phyloP scores from a whole-genome alignment of 1,140 invertebrate species.

The Pogonomyrmex barbatus region DNA sequence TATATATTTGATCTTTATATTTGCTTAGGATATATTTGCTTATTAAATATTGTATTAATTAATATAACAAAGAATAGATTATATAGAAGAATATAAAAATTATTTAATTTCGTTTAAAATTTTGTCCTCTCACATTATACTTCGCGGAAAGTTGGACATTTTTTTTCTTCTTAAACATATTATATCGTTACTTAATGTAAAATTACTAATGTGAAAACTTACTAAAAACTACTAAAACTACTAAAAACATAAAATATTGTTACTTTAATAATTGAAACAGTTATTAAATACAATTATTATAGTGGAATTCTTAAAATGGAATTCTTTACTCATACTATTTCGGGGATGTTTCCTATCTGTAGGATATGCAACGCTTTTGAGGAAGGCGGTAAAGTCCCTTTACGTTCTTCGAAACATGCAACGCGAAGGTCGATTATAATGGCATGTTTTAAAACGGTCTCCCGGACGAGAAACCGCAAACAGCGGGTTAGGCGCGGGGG shows the following conservation, averaged over 20 bases:
- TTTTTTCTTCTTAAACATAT: neutral
- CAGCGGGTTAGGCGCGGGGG: neutral
- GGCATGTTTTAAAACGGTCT: slow-evolving; percentile 49
- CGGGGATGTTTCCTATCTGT: neutral
- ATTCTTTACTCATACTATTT: neutral
- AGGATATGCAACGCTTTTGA: neutral
- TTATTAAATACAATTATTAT: neutral
- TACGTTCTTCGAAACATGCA: slow-evolving; percentile 2
- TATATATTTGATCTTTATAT: no score
- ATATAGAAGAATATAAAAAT: neutral
- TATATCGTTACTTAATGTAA: neutral
- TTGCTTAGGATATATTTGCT: no score
- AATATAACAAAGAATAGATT: no score
- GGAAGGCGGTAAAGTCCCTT: neutral
- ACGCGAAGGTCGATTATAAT: slow-evolving; percentile 51
- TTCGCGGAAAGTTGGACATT: neutral
- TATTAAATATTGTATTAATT: no score
- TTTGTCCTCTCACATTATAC: neutral
- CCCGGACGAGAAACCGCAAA: slow-evolving; percentile 43
- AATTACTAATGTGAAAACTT: no score
- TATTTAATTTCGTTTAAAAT: neutral
- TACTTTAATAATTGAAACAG: no score
- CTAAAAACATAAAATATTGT: no score
- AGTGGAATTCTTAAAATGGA: neutral
- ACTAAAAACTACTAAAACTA: no score